Percentiles rank a stretch among this genome's conserved stretches.
phyloP scores from a whole-genome alignment of 2,113 vertebrate genomes.

The Tyrannus savana region DNA sequence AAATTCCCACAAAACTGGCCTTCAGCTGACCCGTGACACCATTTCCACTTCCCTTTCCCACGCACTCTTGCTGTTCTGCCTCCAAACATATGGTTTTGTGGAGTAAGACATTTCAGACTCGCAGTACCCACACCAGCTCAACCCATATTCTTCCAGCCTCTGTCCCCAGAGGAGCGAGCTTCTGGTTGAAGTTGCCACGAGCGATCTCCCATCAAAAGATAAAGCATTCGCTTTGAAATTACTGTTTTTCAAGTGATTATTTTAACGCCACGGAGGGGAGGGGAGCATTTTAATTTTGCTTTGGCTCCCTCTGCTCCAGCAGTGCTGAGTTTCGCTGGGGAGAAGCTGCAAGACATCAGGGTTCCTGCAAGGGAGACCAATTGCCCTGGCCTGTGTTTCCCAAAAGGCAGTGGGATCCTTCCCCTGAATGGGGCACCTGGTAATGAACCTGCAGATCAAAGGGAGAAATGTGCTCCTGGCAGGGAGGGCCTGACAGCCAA shows the following conservation, averaged over 20 bases:
- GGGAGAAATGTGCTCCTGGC: background rate
- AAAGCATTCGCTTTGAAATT: background rate
- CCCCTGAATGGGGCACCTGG: background rate
- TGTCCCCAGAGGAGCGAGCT: background rate
- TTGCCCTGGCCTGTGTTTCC: background rate
- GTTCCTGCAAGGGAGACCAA: background rate
- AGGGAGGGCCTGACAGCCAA: background rate
- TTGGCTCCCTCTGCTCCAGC: background rate
- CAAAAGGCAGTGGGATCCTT: background rate
- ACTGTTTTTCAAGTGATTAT: background rate
- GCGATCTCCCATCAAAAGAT: background rate
- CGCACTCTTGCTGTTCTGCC: background rate
- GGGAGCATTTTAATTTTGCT: background rate
- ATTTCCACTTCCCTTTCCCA: conserved; percentile 6
- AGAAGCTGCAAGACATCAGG: background rate
- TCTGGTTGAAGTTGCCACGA: background rate
- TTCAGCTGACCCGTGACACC: background rate
- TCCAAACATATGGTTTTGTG: background rate
- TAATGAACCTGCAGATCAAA: background rate
- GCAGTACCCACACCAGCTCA: background rate
- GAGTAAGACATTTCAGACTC: background rate
- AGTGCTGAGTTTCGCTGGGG: background rate
- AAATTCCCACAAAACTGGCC: background rate
- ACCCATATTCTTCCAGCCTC: background rate
- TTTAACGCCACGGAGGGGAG: background rate